phyloP scores from a whole-genome alignment of 2,888 invertebrate genomes.

The Omphaloscelis lunosa region DNA sequence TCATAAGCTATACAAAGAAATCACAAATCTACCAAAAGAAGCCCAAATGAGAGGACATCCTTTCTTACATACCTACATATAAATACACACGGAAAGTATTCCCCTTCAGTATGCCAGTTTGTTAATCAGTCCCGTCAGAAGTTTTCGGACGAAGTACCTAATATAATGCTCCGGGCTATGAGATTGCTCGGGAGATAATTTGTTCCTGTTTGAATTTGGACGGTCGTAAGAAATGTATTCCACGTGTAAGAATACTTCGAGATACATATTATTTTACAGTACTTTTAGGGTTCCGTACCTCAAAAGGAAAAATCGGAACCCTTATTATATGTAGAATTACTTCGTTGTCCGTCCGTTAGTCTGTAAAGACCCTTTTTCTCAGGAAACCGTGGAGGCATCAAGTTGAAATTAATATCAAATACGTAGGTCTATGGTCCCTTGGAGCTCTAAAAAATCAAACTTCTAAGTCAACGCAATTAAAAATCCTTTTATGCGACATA shows the following conservation, averaged over 20 bases:
- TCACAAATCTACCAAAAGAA: background rate
- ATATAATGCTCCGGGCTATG: constrained; percentile 29
- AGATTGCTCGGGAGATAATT: constrained; percentile 37
- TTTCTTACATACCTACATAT: background rate
- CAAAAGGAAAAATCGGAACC: no score
- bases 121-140: constrained; percentile 36
- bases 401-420: no score
- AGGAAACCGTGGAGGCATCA: no score
- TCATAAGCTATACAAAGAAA: background rate
- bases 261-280: background rate
- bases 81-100: background rate
- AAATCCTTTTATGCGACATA: no score
- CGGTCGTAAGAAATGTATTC: background rate
- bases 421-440: no score
- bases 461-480: no score
- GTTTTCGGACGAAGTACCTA: constrained; percentile 26
- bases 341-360: no score
- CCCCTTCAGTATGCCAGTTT: constrained; percentile 9
- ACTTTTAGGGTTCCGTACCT: no score
- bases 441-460: no score
- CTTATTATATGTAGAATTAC: no score
- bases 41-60: background rate
- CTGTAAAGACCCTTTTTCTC: no score
- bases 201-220: constrained; percentile 23
- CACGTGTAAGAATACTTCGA: background rate